Conservation (phyloP, 2,888 invertebrate species). For the Ophion ellenae region DNA sequence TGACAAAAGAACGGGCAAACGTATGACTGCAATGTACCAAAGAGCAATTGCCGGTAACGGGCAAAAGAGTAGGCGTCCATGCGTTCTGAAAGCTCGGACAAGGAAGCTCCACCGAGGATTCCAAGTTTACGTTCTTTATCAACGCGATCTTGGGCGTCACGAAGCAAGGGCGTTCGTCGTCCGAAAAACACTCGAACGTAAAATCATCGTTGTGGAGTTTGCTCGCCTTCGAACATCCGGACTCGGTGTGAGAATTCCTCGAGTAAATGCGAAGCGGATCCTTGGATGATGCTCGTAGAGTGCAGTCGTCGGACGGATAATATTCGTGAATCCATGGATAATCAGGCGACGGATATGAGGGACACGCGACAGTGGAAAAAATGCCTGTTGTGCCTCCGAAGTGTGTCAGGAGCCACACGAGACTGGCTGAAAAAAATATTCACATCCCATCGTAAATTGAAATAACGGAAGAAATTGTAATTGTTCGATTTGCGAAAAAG, state of each 20-base stretch:
- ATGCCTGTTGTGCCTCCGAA: slow-evolving; percentile 23
- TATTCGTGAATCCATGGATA: slow-evolving; percentile 31
- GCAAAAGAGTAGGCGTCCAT: slow-evolving; percentile 51
- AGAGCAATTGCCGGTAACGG: slow-evolving; percentile 66
- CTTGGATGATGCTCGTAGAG: slow-evolving; percentile 47
- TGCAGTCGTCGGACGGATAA: slow-evolving; percentile 44
- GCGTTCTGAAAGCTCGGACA: slow-evolving; percentile 46
- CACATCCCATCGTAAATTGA: not conserved
- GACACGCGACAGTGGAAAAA: slow-evolving; percentile 60
- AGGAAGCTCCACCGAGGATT: slow-evolving; percentile 34
- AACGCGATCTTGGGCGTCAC: slow-evolving; percentile 56
- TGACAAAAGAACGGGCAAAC: not conserved
- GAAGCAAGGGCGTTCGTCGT: slow-evolving; percentile 38
- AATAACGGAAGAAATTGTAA: not conserved
- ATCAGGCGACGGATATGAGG: slow-evolving; percentile 26
- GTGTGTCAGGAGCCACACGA: slow-evolving; percentile 29
- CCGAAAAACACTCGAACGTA: slow-evolving; percentile 40
- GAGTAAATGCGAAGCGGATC: slow-evolving; percentile 20
- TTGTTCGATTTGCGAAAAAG: not conserved
- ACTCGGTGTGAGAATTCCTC: not conserved
- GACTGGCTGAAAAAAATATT: slow-evolving; percentile 35
- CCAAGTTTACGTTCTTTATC: slow-evolving; percentile 26
- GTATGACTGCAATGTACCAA: slow-evolving; percentile 50
- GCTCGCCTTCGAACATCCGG: slow-evolving; percentile 30
- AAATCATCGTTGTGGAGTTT: slow-evolving; percentile 47